Evolutionary conservation across 2,113 vertebrate genomes (phyloP).

Genomic region (Colistium nudipinnis): DNA sequence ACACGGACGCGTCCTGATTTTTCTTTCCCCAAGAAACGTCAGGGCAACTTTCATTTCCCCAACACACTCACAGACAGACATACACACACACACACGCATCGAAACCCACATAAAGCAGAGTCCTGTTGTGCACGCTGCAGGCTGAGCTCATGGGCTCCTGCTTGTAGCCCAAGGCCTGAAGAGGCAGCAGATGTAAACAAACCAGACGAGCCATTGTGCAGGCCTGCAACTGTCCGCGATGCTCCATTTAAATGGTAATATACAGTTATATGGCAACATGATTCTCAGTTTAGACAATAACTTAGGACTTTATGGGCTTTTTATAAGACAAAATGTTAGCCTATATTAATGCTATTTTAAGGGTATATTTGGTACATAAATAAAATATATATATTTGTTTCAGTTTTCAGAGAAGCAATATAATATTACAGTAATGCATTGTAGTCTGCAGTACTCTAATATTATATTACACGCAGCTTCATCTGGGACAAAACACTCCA

Average conservation of each 20-base stretch:
- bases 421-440: too few species aligned
- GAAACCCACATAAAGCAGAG: background rate
- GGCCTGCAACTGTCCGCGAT: constrained; percentile 29
- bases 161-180: constrained; percentile 29
- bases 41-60: background rate
- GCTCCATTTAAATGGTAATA: constrained; percentile 21
- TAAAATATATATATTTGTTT: background rate
- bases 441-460: constrained; percentile 12
- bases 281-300: background rate
- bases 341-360: background rate
- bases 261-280: constrained; percentile 13
- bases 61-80: too few species aligned
- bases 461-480: constrained; percentile 8
- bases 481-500: constrained; percentile 41
- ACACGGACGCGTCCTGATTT: background rate
- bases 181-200: constrained; percentile 67
- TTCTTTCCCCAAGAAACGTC: too few species aligned
- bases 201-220: constrained; percentile 30
- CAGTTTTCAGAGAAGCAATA: constrained; percentile 3
- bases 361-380: background rate
- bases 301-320: background rate
- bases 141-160: background rate
- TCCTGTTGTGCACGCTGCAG: background rate
- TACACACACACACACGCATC: too few species aligned
- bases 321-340: too few species aligned